Conservation (phyloP, 1,140 invertebrate species). For the Ceratina australensis region DNA sequence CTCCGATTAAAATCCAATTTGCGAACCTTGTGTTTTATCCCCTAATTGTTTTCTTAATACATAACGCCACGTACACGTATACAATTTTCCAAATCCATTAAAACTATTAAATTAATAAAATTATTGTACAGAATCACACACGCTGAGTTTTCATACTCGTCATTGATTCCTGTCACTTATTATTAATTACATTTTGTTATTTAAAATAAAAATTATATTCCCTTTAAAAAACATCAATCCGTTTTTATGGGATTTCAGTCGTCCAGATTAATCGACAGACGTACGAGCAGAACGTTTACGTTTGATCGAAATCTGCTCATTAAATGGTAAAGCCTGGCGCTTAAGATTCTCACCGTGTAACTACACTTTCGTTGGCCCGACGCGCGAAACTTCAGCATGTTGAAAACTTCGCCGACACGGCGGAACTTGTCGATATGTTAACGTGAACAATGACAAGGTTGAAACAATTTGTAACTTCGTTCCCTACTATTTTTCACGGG, state of each 20-base stretch:
- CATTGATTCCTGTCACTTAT: no score
- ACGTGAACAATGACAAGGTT: not conserved
- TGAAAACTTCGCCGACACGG: constrained; percentile 47
- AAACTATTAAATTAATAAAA: no score
- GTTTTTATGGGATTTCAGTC: no score
- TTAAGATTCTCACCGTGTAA: constrained; percentile 78
- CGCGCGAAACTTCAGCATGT: constrained; percentile 86
- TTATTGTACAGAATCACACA: no score
- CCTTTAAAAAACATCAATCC: no score
- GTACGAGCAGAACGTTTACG: not conserved
- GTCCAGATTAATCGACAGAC: not conserved
- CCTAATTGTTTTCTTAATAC: not conserved
- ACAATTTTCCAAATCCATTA: no score
- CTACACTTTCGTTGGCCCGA: constrained; percentile 82
- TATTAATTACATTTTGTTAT: no score
- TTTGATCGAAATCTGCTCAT: constrained; percentile 7
- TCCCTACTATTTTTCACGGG: not conserved
- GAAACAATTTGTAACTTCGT: not conserved
- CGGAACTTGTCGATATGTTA: constrained; percentile 47
- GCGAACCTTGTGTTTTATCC: not conserved
- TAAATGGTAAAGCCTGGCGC: constrained; percentile 7
- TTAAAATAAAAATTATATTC: no score
- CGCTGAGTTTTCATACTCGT: no score
- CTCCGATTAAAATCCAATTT: constrained; percentile 5
- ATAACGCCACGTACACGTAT: no score